Percentiles rank a stretch among this genome's conserved stretches.
Evolutionary conservation across 1,140 invertebrate genomes (phyloP).

Genomic region (Drosophila lacertosa): DNA sequence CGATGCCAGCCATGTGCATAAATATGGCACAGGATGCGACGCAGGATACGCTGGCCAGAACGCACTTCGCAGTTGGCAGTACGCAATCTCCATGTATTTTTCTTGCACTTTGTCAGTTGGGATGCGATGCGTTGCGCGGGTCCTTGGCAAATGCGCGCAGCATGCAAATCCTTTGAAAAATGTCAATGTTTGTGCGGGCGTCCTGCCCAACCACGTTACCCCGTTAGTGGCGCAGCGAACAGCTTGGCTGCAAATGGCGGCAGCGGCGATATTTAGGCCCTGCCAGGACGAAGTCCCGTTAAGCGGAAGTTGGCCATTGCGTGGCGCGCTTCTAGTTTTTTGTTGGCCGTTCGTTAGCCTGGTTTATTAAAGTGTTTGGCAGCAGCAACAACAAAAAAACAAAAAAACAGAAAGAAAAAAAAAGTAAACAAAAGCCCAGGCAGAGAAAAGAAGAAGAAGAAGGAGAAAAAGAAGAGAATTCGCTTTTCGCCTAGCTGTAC

Average conservation of each 20-base stretch:
- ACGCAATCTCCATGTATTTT: conserved; percentile 57
- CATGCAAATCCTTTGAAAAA: conserved; percentile 76
- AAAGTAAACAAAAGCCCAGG: conserved; percentile 57
- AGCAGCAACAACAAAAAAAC: conserved; percentile 52
- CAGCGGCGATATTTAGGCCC: conserved; percentile 10
- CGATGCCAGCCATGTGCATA: conserved; percentile 17
- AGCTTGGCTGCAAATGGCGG: conserved; percentile 15
- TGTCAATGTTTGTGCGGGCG: conserved; percentile 67
- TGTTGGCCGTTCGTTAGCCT: conserved; percentile 53
- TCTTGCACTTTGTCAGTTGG: conserved; percentile 66
- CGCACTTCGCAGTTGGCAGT: background rate
- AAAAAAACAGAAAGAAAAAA: conserved; percentile 21
- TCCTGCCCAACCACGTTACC: background rate
- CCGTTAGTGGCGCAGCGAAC: too few relatives aligned
- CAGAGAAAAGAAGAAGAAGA: conserved; percentile 7
- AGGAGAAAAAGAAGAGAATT: conserved; percentile 17
- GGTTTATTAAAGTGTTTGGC: conserved; percentile 70
- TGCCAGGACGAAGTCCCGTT: conserved; percentile 43
- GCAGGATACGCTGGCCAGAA: background rate
- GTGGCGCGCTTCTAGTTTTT: conserved; percentile 42
- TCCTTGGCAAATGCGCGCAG: conserved; percentile 51
- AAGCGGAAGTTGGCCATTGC: conserved; percentile 69
- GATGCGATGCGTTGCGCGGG: conserved; percentile 23
- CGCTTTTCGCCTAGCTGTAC: conserved; percentile 29
- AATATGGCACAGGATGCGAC: conserved; percentile 21